Base-by-base conservation (phyloP, 2,888 invertebrate species). In the Hipparchia sbordonii region DNA sequence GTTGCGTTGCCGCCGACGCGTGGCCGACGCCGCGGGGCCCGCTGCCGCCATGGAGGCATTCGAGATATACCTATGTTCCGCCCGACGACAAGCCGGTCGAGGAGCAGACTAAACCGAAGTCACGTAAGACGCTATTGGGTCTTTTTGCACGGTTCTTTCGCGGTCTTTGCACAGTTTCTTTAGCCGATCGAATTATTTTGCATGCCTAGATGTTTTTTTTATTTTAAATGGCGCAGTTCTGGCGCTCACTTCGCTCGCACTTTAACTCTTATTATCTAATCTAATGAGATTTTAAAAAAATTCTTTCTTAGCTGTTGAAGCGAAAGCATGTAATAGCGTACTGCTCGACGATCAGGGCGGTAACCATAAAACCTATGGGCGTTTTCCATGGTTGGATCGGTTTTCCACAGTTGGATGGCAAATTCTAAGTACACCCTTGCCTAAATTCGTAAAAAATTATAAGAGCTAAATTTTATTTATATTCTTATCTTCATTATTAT, bases 1-100 rank as follows among this genome's bases (percentile, higher is more conserved):
- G 92, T 82, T 92, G 76, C 84, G 89, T 79, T 92, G 91, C 82
- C 87, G 92, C 71, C 85, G 91, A 76, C 87, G 89, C 12, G 89
- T 92, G 77, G 90, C 90, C 73, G 91, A 90, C 79, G 89, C 88
- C 73, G 81, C 86, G 9, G 87, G 85, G 74, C 79, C 82, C 77
- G 82, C 84, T 74, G 79, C 82, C 60, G 83, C 85, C 23, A 80
- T 80, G 74, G 89, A 90, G 77, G 90, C 89, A 75, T 92, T 89
- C 80, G 88, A 88, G 78, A 86, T 84, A 78, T 77, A n/a, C n/a
- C n/a, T n/a, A 80, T 33, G 83, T 82, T 71, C 73, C 79, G 73
- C 83, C 85, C 59, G 72, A 77, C 48, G 81, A 82, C 71, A 81
- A 82, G 69, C 78, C 78, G n/a, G 75, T 78, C 74, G 84, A 83